Base-by-base conservation (phyloP, 2,888 invertebrate species). In the Melipona beecheii region DNA sequence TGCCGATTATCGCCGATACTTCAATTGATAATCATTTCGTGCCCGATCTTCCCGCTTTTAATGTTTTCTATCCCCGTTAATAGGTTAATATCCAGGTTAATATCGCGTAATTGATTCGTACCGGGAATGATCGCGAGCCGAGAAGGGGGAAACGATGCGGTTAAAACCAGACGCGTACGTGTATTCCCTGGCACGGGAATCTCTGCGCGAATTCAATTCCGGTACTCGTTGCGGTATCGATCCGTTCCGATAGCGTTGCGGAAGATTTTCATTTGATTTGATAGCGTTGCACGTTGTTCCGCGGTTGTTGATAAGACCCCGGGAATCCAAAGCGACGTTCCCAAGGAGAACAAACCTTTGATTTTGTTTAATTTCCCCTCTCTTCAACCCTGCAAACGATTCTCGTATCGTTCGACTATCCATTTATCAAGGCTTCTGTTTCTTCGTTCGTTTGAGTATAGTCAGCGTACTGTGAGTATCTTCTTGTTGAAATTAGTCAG, bases 1-100 rank as follows among this genome's bases (percentile, higher is more conserved):
- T 83, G 66, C 76, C 27, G 72, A 75, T 77, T 81, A 70, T 81
- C 70, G 50, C 66, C 56, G 65, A 27, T 27, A 27, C 36, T 69
- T 62, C n/a, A 54, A 64, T 64, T 52, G 73, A 24, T 27, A 13
- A 5, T 43, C 54, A 43, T 43, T 72, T 78, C 43, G 24, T 54
- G 11, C 13, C 31, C 11, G 19, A 13, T 70, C 52, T 21, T 27
- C n/a, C 43, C n/a, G 27, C 19, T 49, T 50, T 49, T 50, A 15
- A 36, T 43, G 43, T 70, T 77, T 56, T 71, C 52, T 62, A 17
- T 13, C 17, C 17, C 6, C 19, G 62, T 54, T 52, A 24, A 50
- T 49, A 19, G 36, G 36, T 36, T 43, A 43, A 9, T 43, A 43
- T 43, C 43, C 43, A 43, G 17, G n/a, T 27, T 62, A 54, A 69